These are phyloP conservation scores for Triplophysa siluroides DNA, from an alignment of 2,113 vertebrate genomes.

Conservation along the genomic window DNA sequence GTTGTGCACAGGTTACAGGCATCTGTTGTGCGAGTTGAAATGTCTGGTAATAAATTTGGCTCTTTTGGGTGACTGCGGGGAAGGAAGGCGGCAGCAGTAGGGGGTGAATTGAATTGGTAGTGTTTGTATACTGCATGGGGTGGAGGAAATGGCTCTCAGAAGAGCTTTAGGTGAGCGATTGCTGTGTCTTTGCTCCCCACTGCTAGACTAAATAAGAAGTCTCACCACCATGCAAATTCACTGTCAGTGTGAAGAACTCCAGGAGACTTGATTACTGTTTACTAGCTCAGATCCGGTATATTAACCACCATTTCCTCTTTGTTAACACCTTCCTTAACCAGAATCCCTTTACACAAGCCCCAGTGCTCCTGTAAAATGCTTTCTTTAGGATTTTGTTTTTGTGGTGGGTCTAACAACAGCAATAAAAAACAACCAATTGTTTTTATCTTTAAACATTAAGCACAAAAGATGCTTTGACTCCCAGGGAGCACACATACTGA, in stretches of 20 bases:
- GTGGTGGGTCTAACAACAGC: no score
- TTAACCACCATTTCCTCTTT: background rate
- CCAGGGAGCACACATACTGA: no score
- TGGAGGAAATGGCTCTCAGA: slow-evolving; percentile 35
- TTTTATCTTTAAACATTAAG: no score
- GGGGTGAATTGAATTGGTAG: slow-evolving; percentile 49
- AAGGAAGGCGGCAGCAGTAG: slow-evolving; percentile 16
- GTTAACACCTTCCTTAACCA: background rate
- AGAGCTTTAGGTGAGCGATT: slow-evolving; percentile 62
- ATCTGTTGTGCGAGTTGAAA: background rate
- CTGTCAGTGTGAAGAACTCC: background rate
- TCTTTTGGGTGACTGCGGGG: background rate
- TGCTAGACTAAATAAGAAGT: slow-evolving; percentile 26
- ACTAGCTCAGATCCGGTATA: background rate
- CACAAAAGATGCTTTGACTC: no score
- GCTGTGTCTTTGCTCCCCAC: slow-evolving; percentile 52
- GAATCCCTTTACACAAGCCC: background rate
- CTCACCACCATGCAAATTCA: slow-evolving; percentile 9
- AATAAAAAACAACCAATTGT: no score
- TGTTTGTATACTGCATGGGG: slow-evolving; percentile 57
- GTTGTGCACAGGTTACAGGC: background rate
- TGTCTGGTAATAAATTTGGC: background rate
- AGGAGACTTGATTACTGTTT: background rate
- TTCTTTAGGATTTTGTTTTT: background rate
- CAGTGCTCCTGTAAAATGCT: background rate